Percentiles rank a stretch among this genome's conserved stretches.
Evolutionary conservation across 2,888 invertebrate genomes (phyloP).

Genomic region (Andrena praecox): DNA sequence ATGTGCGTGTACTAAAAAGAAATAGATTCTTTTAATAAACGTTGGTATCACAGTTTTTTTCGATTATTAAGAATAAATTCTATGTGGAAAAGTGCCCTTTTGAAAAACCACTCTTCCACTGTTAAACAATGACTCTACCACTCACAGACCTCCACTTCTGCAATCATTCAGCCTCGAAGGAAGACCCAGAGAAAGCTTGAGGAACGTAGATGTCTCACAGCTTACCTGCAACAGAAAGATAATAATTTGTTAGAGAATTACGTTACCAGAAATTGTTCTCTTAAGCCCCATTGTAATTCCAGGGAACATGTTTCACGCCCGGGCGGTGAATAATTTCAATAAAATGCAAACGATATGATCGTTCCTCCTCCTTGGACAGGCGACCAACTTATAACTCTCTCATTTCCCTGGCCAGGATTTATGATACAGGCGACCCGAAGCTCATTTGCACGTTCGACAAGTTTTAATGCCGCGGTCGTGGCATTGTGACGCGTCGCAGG

Average conservation of each 20-base stretch:
- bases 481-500: constrained; percentile 34
- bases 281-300: neutral
- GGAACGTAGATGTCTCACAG: neutral
- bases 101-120: too few species aligned
- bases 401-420: constrained; percentile 3
- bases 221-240: constrained; percentile 40
- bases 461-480: neutral
- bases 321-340: constrained; percentile 9
- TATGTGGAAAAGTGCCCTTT: too few species aligned
- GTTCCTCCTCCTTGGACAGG: neutral
- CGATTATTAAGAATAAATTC: too few species aligned
- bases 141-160: neutral
- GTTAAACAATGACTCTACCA: neutral
- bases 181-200: neutral
- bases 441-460: constrained; percentile 19
- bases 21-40: neutral
- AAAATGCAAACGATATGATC: constrained; percentile 3
- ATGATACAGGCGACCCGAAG: neutral
- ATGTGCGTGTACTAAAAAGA: too few species aligned
- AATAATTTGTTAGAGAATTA: neutral
- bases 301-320: constrained; percentile 6
- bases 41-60: neutral
- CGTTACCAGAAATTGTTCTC: neutral
- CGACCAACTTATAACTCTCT: constrained; percentile 17
- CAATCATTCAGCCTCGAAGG: neutral